Conservation (phyloP, 2,888 invertebrate genomes). For the Platypus cylindrus region DNA sequence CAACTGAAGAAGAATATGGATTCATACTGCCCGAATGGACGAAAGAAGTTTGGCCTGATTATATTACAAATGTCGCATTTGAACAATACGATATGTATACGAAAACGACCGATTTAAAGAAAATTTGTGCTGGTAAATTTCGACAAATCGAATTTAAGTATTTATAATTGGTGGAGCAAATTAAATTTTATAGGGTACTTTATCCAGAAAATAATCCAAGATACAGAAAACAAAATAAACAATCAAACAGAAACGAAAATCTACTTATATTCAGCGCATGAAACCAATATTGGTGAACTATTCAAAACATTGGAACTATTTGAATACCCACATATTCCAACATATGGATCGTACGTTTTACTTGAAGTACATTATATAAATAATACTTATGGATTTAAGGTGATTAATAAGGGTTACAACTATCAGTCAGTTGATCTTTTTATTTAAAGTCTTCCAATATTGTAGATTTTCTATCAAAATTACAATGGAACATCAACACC, state of each 20-base stretch:
- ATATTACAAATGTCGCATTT: conserved; percentile 13
- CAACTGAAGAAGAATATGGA: conserved; percentile 17
- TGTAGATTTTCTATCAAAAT: conserved; percentile 23
- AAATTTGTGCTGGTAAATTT: conserved; percentile 16
- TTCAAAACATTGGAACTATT: conserved; percentile 18
- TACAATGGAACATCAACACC: conserved; percentile 16
- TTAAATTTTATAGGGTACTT: conserved; percentile 11
- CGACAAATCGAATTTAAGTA: not conserved
- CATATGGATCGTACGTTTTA: conserved; percentile 28
- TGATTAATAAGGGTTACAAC: conserved; percentile 15
- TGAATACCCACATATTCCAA: conserved; percentile 30
- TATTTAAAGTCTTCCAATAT: too few relatives aligned
- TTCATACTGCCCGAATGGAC: conserved; percentile 13
- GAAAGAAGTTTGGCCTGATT: conserved; percentile 14
- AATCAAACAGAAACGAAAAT: conserved; percentile 17
- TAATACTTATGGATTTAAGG: conserved; percentile 22
- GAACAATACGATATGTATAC: conserved; percentile 15
- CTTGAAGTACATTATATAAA: conserved; percentile 27
- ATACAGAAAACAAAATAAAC: conserved; percentile 11
- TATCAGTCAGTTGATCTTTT: too few relatives aligned
- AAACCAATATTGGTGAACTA: conserved; percentile 22
- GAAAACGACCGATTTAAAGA: conserved; percentile 12
- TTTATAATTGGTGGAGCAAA: not conserved
- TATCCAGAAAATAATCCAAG: conserved; percentile 12
- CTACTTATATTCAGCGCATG: conserved; percentile 23